Conservation (phyloP, 2,797 vertebrate species). For the Labroides dimidiatus region DNA sequence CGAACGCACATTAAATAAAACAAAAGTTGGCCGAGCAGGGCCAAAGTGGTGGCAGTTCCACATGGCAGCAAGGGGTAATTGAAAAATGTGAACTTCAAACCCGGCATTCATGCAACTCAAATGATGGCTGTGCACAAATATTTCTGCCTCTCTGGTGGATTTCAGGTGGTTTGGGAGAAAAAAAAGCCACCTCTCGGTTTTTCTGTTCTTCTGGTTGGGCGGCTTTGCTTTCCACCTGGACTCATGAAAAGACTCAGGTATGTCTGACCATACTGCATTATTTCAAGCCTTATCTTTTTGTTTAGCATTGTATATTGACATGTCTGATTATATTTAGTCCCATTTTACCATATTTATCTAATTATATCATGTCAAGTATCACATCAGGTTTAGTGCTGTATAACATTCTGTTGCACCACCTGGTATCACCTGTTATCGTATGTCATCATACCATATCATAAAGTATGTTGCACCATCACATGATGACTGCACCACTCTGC, state of each 20-base stretch:
- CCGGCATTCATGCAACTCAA: constrained; percentile 21
- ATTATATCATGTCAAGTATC: background rate
- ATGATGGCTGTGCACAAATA: constrained; percentile 18
- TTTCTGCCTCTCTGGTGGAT: constrained; percentile 24
- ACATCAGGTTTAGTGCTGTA: too few relatives aligned
- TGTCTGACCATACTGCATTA: too few relatives aligned
- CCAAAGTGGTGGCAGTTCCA: constrained; percentile 17
- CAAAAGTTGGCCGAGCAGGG: constrained; percentile 15
- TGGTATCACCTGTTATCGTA: too few relatives aligned
- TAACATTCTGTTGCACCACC: background rate
- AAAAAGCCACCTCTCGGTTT: background rate
- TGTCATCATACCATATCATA: too few relatives aligned
- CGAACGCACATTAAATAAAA: constrained; percentile 25
- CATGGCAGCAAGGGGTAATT: constrained; percentile 36
- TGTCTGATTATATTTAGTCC: background rate
- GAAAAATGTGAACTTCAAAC: constrained; percentile 47
- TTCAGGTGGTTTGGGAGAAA: constrained; percentile 2
- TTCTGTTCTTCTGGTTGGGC: background rate
- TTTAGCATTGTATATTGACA: background rate
- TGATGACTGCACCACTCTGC: too few relatives aligned
- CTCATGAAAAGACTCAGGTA: background rate
- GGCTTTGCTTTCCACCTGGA: background rate
- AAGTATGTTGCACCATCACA: too few relatives aligned
- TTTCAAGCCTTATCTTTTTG: too few relatives aligned
- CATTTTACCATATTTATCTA: background rate